Conservation (phyloP, 2,888 invertebrate genomes). For the Pachydiplax longipennis region DNA sequence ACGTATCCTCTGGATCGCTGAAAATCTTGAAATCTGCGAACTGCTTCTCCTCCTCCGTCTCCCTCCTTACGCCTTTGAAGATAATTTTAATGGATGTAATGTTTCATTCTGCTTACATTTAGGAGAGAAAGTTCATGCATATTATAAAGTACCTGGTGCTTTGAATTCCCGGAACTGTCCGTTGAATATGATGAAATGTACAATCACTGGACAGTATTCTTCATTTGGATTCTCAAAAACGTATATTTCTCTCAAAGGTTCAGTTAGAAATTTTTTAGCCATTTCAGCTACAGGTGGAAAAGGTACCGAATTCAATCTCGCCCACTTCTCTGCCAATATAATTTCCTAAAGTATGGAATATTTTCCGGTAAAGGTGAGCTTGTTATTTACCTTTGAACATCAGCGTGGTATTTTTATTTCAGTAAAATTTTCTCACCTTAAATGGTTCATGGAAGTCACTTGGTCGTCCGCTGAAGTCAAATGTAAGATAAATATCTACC, state of each 20-base stretch:
- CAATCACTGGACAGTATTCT: slow-evolving; percentile 58
- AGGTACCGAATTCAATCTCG: slow-evolving; percentile 57
- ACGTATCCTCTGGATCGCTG: slow-evolving; percentile 58
- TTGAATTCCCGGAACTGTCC: slow-evolving; percentile 57
- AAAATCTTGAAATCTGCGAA: slow-evolving; percentile 60
- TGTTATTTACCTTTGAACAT: neutral
- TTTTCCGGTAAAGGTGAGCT: neutral
- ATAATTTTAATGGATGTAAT: neutral
- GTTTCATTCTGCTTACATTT: neutral
- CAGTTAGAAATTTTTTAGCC: slow-evolving; percentile 55
- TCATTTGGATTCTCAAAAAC: slow-evolving; percentile 59
- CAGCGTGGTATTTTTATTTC: neutral
- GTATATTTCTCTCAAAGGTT: slow-evolving; percentile 59
- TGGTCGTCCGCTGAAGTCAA: slow-evolving; percentile 60
- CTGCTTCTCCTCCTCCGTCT: slow-evolving; percentile 57
- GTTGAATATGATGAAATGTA: slow-evolving; percentile 60
- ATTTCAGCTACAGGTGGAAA: slow-evolving; percentile 60
- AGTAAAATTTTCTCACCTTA: slow-evolving; percentile 54
- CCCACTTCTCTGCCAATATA: slow-evolving; percentile 61
- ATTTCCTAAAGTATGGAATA: slow-evolving; percentile 56
- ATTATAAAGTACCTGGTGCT: slow-evolving; percentile 56
- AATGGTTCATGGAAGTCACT: slow-evolving; percentile 58
- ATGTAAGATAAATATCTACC: slow-evolving; percentile 60
- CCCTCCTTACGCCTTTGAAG: slow-evolving; percentile 57
- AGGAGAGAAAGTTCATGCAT: neutral